Conservation (phyloP, 2,113 vertebrate species). For the Marmota flaviventris region DNA sequence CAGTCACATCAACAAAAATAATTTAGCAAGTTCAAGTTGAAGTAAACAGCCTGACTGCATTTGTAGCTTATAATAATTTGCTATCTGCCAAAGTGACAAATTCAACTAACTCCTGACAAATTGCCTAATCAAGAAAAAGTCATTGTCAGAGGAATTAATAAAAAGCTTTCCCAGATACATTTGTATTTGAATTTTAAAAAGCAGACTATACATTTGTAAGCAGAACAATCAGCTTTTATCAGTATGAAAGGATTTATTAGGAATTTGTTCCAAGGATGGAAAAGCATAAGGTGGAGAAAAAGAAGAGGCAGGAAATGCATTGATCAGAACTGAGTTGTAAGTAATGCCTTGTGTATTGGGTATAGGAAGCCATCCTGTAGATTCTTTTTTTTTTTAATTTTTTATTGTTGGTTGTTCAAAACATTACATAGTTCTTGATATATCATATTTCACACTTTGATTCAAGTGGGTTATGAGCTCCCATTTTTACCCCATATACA, state of each 20-base stretch:
- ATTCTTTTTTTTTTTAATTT: no score
- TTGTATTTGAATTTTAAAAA: conserved; percentile 68
- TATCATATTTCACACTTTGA: no score
- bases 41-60: neutral
- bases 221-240: conserved; percentile 63
- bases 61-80: conserved; percentile 54
- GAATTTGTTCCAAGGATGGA: conserved; percentile 57
- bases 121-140: conserved; percentile 61
- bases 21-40: neutral
- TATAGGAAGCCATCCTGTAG: neutral
- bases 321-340: neutral
- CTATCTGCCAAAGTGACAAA: neutral
- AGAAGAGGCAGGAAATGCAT: neutral
- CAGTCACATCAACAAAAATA: neutral
- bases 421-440: no score
- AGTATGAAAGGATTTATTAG: neutral
- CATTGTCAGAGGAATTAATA: conserved; percentile 25
- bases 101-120: conserved; percentile 34
- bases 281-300: conserved; percentile 49
- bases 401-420: no score
- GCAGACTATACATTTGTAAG: conserved; percentile 60
- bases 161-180: conserved; percentile 1
- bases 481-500: no score
- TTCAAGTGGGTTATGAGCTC: no score
- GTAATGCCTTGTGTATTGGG: neutral